Conservation (phyloP, 2,113 vertebrate species). For the Castor canadensis region DNA sequence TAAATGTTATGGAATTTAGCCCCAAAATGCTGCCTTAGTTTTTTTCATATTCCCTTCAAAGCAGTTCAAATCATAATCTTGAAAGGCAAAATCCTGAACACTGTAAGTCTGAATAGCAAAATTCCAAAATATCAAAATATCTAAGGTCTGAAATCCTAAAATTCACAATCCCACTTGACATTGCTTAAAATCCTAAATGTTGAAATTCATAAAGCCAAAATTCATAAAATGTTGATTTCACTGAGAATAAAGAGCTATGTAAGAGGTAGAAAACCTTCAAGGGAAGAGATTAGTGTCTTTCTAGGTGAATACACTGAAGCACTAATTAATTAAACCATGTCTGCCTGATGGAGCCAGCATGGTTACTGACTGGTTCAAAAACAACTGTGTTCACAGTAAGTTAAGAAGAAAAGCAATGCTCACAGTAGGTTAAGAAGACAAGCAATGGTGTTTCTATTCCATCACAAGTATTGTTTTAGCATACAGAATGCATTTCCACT, state of each 20-base stretch:
- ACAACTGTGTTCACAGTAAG: too few species aligned
- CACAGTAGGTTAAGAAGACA: too few species aligned
- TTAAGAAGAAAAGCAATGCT: too few species aligned
- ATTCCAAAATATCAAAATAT: too few species aligned
- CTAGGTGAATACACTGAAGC: background rate
- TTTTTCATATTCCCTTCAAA: too few species aligned
- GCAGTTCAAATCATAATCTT: background rate
- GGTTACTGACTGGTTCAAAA: too few species aligned
- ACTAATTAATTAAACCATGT: background rate
- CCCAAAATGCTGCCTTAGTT: background rate
- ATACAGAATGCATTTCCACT: too few species aligned
- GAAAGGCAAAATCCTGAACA: background rate
- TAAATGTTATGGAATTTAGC: background rate
- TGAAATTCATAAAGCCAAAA: background rate
- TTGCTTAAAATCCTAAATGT: background rate
- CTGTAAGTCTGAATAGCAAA: background rate
- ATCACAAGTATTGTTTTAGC: too few species aligned
- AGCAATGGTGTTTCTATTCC: too few species aligned
- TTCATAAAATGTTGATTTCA: background rate
- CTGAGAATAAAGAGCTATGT: background rate
- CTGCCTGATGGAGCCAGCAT: background rate
- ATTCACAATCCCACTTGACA: background rate
- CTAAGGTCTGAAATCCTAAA: background rate
- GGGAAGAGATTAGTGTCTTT: background rate
- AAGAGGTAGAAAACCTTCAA: background rate